These are phyloP conservation scores for Pangasianodon gigas DNA, from an alignment of 2,113 vertebrate species.

Conservation along the genomic window DNA sequence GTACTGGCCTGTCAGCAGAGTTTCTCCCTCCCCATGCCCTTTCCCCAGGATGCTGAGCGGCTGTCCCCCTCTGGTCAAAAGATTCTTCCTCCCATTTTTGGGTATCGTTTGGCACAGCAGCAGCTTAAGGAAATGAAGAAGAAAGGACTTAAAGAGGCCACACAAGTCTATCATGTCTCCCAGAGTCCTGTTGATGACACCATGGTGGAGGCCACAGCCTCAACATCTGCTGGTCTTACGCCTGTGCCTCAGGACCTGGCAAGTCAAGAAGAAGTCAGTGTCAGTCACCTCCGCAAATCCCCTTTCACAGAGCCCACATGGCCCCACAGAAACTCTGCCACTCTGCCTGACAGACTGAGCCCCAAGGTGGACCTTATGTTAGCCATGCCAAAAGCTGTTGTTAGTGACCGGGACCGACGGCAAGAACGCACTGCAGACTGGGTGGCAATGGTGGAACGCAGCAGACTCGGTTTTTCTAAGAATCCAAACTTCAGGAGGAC, in stretches of 20 bases:
- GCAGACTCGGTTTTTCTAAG: constrained; percentile 65
- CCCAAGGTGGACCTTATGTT: constrained; percentile 70
- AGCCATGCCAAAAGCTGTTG: constrained; percentile 65
- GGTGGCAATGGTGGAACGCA: constrained; percentile 79
- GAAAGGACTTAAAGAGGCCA: constrained; percentile 88
- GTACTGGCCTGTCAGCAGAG: constrained; percentile 73
- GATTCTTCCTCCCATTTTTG: constrained; percentile 89
- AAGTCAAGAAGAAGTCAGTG: constrained; percentile 69
- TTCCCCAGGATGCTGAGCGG: constrained; percentile 77
- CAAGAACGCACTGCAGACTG: constrained; percentile 78
- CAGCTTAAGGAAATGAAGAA: constrained; percentile 98
- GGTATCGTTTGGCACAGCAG: constrained; percentile 93
- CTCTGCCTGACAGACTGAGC: constrained; percentile 66
- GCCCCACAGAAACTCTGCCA: constrained; percentile 53
- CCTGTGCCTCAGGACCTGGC: constrained; percentile 61
- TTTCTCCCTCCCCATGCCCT: constrained; percentile 61
- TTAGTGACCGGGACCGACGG: constrained; percentile 70
- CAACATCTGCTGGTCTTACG: constrained; percentile 61
- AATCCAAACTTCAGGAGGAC: constrained; percentile 86
- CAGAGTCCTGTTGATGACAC: constrained; percentile 89
- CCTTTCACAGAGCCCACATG: constrained; percentile 74
- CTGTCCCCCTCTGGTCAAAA: constrained; percentile 82
- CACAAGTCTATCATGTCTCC: constrained; percentile 91
- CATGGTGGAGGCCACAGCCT: constrained; percentile 71
- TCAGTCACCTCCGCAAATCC: constrained; percentile 76